phyloP scores from a whole-genome alignment of 2,888 invertebrate species.

The Drosophila mercatorum region DNA sequence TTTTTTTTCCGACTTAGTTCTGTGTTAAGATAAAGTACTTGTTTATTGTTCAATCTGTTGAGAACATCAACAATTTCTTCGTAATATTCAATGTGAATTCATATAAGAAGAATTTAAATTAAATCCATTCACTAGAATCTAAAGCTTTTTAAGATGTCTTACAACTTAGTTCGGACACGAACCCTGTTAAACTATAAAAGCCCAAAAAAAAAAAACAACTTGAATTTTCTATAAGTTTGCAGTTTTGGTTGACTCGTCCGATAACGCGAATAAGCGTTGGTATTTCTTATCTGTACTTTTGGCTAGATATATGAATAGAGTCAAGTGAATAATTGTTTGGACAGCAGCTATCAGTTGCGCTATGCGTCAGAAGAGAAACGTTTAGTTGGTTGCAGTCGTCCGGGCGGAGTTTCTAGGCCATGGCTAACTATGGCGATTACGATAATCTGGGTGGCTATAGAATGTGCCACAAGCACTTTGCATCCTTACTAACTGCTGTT shows the following conservation, averaged over 20 bases:
- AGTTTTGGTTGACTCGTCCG: background rate
- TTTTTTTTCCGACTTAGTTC: too few relatives aligned
- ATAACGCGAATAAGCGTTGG: slow-evolving; percentile 44
- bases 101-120: too few relatives aligned
- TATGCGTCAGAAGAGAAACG: slow-evolving; percentile 64
- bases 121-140: background rate
- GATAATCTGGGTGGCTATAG: slow-evolving; percentile 79
- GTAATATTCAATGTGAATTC: too few relatives aligned
- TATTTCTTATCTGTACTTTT: slow-evolving; percentile 55
- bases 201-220: slow-evolving; percentile 3
- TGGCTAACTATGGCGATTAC: slow-evolving; percentile 82
- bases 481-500: background rate
- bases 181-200: slow-evolving; percentile 34
- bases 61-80: too few relatives aligned
- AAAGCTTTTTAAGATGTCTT: background rate
- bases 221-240: slow-evolving; percentile 21
- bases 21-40: too few relatives aligned
- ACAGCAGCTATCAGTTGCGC: slow-evolving; percentile 52
- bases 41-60: too few relatives aligned
- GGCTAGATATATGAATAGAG: slow-evolving; percentile 29
- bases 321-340: slow-evolving; percentile 10
- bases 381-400: slow-evolving; percentile 11
- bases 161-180: slow-evolving; percentile 46
- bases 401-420: slow-evolving; percentile 42
- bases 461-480: background rate